phyloP scores from a whole-genome alignment of 1,140 invertebrate genomes.

The Radopholus similis region DNA sequence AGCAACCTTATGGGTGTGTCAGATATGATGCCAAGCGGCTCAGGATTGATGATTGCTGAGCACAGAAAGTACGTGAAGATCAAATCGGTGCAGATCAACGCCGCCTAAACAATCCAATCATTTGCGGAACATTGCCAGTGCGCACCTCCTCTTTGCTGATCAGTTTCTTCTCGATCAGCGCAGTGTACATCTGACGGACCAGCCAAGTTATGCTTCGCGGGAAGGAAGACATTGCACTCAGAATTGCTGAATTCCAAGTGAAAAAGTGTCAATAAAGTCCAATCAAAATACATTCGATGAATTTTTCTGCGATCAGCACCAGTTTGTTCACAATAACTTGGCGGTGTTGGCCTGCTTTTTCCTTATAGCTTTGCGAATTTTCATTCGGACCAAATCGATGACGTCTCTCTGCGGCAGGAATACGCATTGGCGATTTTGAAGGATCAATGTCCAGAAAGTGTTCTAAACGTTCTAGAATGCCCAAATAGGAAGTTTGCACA shows the following conservation, averaged over 20 bases:
- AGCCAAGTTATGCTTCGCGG: slow-evolving; percentile 71
- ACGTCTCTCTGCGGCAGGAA: slow-evolving; percentile 69
- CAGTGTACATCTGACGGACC: slow-evolving; percentile 65
- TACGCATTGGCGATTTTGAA: slow-evolving; percentile 75
- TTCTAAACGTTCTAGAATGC: slow-evolving; percentile 63
- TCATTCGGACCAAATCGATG: slow-evolving; percentile 75
- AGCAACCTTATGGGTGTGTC: slow-evolving; percentile 87
- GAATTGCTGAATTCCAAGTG: slow-evolving; percentile 62
- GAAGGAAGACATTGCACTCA: slow-evolving; percentile 83
- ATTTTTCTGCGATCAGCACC: slow-evolving; percentile 74
- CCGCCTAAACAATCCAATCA: slow-evolving; percentile 43
- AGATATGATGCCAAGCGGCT: slow-evolving; percentile 79
- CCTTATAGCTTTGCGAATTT: slow-evolving; percentile 43
- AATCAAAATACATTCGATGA: slow-evolving; percentile 69
- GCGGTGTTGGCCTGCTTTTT: slow-evolving; percentile 40
- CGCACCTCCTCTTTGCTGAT: slow-evolving; percentile 67
- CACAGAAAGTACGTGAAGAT: slow-evolving; percentile 91
- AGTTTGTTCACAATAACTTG: slow-evolving; percentile 71
- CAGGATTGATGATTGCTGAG: slow-evolving; percentile 90
- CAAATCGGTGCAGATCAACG: slow-evolving; percentile 77
- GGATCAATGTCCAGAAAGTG: slow-evolving; percentile 86
- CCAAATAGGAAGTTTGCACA: neutral
- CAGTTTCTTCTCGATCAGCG: slow-evolving; percentile 61
- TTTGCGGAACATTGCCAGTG: slow-evolving; percentile 6
- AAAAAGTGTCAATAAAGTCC: slow-evolving; percentile 18